These are phyloP conservation scores for Pachyuromys duprasi DNA, from an alignment of 2,797 vertebrate genomes.

Conservation along the genomic window DNA sequence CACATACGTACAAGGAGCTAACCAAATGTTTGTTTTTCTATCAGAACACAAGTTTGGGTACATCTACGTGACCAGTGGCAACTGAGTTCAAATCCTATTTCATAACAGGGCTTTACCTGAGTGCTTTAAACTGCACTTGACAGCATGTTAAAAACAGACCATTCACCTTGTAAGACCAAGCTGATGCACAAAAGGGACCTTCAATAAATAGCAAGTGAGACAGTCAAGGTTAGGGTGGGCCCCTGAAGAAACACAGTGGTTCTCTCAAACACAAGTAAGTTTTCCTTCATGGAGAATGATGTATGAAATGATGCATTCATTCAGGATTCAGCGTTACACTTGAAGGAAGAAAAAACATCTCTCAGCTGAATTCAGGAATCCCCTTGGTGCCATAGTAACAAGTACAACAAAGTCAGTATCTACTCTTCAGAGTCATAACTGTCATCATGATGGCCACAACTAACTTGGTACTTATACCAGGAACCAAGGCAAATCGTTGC, in stretches of 20 bases:
- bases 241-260: neutral
- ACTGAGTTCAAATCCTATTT: conserved; percentile 54
- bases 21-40: conserved; percentile 75
- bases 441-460: neutral
- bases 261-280: neutral
- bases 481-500: neutral
- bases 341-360: neutral
- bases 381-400: neutral
- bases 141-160: neutral
- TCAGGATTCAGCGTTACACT: neutral
- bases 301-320: neutral
- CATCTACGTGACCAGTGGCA: conserved; percentile 50
- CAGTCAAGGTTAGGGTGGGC: neutral
- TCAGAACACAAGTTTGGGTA: neutral
- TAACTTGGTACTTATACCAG: neutral
- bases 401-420: neutral
- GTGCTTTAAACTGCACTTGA: neutral
- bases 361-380: neutral
- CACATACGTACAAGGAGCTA: conserved; percentile 66
- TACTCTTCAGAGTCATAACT: neutral
- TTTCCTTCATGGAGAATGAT: neutral
- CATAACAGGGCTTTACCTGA: conserved; percentile 50
- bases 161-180: neutral
- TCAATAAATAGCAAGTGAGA: neutral
- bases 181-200: neutral